Conservation (phyloP, 2,888 invertebrate species). For the Pammene aurita region DNA sequence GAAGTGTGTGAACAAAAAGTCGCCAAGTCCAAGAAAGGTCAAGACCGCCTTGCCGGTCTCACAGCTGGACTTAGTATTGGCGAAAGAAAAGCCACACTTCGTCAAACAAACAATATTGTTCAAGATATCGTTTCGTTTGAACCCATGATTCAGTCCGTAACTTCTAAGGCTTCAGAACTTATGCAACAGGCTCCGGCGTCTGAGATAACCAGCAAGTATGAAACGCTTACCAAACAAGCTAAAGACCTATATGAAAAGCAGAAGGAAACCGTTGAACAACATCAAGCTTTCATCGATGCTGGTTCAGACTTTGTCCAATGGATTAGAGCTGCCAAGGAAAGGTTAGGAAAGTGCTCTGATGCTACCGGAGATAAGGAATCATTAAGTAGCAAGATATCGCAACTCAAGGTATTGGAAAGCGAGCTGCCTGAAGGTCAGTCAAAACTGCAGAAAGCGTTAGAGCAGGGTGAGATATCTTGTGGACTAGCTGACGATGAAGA, state of each 20-base stretch:
- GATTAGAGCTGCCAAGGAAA: conserved; percentile 95
- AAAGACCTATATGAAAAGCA: conserved; percentile 94
- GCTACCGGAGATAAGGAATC: conserved; percentile 96
- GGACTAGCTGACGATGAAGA: conserved; percentile 92
- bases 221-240: conserved; percentile 94
- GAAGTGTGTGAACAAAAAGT: conserved; percentile 94
- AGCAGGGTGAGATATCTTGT: conserved; percentile 94
- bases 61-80: conserved; percentile 90
- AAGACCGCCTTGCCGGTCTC: conserved; percentile 86
- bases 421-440: conserved; percentile 92
- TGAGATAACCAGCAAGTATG: conserved; percentile 95
- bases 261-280: conserved; percentile 94
- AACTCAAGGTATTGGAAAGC: conserved; percentile 91
- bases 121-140: conserved; percentile 98
- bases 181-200: conserved; percentile 95
- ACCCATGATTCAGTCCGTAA: conserved; percentile 98
- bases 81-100: conserved; percentile 93
- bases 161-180: conserved; percentile 95
- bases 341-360: conserved; percentile 94
- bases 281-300: conserved; percentile 95
- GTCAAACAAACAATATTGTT: conserved; percentile 96
- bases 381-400: conserved; percentile 92
- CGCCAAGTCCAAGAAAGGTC: conserved; percentile 89
- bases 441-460: conserved; percentile 91
- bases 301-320: conserved; percentile 96